Base-by-base conservation (phyloP, 2,113 vertebrate species). In the Ailuropoda melanoleuca region DNA sequence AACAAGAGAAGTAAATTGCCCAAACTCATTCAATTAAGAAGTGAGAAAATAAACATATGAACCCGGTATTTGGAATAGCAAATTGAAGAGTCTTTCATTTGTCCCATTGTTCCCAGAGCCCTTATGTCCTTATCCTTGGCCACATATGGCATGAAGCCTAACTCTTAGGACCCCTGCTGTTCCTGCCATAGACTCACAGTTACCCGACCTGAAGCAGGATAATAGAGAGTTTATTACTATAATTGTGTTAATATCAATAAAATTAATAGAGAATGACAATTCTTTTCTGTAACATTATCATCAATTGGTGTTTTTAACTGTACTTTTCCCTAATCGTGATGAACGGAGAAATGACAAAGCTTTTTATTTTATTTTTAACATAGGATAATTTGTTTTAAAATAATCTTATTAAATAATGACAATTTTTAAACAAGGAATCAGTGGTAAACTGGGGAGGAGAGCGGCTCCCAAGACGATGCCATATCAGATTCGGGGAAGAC, bases 391-490 rank as follows among this genome's bases (percentile, higher is more conserved):
- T 60, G 26, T 23, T 74, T 18, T 14, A 62, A 80, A 89, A 66
- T 90, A 37, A 81, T 18, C 11, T 1, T 74, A 14, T 66, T 60
- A 88, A 85, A 48, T 60, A 1, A 58, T 34, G 88, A 2, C 13
- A 43, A 53, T 34, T 46, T 43, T 48, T 43, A 0, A 68, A 97
- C 89, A 34, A 48, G 14, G 23, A 62, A 39, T 34, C 10, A 37
- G 3, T 86, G 9, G 8, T 58, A 18, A 62, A 1, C 26, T 10
- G 19, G 29, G 60, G 5, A 19, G 70, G 8, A 62, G 24, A 46
- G 6, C 2, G 12, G 6, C 24, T 58, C 2, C 9, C 12, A 2
- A 1, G 14, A 34, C 0, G 86, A 31, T 1, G 1, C 9, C 8
- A 29, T 39, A 34, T 60, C 29, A 66, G 15, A 48, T 14, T 24